These are phyloP conservation scores for Caenorhabditis briggsae DNA, from an alignment of 1,140 invertebrate genomes.

Conservation along the genomic window DNA sequence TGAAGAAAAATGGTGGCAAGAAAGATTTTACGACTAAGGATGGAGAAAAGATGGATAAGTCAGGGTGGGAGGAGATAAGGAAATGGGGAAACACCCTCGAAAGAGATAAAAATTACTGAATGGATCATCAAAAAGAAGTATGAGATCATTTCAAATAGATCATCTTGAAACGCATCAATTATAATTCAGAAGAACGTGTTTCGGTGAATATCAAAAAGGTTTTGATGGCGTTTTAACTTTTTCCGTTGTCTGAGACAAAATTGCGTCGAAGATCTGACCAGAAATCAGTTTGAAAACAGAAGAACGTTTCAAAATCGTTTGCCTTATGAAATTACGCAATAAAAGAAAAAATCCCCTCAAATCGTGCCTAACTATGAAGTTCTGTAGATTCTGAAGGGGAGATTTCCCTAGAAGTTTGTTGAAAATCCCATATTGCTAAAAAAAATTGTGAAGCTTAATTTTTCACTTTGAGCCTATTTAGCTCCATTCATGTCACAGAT, in stretches of 20 bases:
- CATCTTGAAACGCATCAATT: neutral
- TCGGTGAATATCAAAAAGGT: conserved; percentile 19
- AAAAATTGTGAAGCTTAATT: no score
- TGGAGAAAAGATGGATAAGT: neutral
- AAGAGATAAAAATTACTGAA: conserved; percentile 11
- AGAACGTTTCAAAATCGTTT: no score
- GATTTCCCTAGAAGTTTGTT: no score
- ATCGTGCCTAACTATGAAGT: no score
- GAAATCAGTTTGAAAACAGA: conserved; percentile 4
- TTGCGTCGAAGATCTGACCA: neutral
- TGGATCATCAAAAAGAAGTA: neutral
- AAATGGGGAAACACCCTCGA: neutral
- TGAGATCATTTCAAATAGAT: neutral
- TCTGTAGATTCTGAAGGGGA: no score
- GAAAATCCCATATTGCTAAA: no score
- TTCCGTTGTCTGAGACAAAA: neutral
- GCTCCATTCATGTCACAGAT: no score
- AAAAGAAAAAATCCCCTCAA: no score
- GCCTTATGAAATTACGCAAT: no score
- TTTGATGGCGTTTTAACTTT: neutral
- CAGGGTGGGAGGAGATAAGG: neutral
- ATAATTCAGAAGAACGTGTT: conserved; percentile 12
- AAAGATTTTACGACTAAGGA: conserved; percentile 34
- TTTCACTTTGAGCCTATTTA: no score
- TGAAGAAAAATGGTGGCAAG: neutral